phyloP scores from a whole-genome alignment of 2,888 invertebrate species.

The Drosophila leonis region DNA sequence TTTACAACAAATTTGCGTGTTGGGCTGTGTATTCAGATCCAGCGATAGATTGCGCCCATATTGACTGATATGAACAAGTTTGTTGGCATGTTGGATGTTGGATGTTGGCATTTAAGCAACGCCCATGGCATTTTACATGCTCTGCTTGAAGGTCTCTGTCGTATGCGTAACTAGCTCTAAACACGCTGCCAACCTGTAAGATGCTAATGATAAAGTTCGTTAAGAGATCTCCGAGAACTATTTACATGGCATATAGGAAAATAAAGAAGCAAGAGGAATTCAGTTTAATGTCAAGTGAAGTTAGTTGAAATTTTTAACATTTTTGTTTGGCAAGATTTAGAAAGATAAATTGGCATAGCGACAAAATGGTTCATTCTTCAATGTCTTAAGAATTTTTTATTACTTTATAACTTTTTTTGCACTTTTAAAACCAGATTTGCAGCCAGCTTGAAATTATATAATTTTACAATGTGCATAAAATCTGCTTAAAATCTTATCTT shows the following conservation, averaged over 20 bases:
- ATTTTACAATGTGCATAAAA: too few relatives aligned
- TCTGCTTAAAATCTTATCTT: not conserved
- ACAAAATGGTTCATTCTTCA: not conserved
- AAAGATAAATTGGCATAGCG: not conserved
- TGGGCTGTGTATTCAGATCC: conserved; percentile 32
- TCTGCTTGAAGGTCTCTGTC: conserved; percentile 3
- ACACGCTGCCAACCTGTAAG: not conserved
- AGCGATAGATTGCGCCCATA: conserved; percentile 39
- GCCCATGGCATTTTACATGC: conserved; percentile 24
- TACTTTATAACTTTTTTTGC: not conserved
- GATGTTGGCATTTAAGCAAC: conserved; percentile 41
- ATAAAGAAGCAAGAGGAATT: not conserved
- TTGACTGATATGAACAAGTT: conserved; percentile 53
- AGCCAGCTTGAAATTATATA: not conserved
- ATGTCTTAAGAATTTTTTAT: not conserved
- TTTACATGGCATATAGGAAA: not conserved
- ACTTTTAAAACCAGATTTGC: not conserved
- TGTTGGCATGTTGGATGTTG: conserved; percentile 12
- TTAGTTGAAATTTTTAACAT: not conserved
- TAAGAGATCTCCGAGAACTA: not conserved
- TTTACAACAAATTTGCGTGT: conserved; percentile 57
- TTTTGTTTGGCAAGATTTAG: not conserved
- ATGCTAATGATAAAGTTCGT: conserved; percentile 3
- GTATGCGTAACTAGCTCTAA: conserved; percentile 3
- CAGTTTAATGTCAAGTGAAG: not conserved